Evolutionary conservation across 2,888 invertebrate genomes (phyloP), one percentile per base, ranked within the genome.

Genomic region (Patella caerulea): DNA sequence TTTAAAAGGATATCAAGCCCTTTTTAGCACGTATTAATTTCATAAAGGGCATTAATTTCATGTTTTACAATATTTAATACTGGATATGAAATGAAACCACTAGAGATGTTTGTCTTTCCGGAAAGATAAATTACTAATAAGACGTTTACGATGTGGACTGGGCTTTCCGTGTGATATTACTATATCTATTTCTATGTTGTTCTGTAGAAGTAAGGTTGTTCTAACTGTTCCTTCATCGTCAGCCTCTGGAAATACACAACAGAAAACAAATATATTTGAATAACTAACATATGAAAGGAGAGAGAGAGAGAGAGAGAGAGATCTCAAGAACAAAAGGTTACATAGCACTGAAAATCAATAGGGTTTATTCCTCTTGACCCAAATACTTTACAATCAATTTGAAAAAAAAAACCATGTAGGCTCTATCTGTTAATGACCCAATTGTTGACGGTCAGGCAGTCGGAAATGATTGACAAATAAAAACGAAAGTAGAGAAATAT

Each of bases 151-250:
- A 70, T 78, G 75, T 17, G 79, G 81, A 24, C 83, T 83, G 17
- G 82, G 80, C 34, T 83, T 83, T 15, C 85, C 83, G 9, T 86
- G 84, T 19, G 84, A 79, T 59, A 89, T 73, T 19, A 82, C 81
- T 11, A 89, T 77, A 73, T 87, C 86, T 7, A 89, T 59, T 19
- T 86, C 86, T 9, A 87, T 77, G 56, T 82, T 83, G 73, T 86
- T 83, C 29, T 84, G 83, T 56, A 88, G 74, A 0, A 83, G 81
- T 72, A 88, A 75, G 78, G 65, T 65, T 65, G 24, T 24, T 65
- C 65, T 65, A 3, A 14, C 24, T 14, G 19, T 65, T 24, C 65
- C 19, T 65, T 65, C 65, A 65, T 65, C 65, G 24, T 65, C 65
- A 65, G 65, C 24, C 14, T 65, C 65, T 65, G 11, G 3, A 65